A percentile compares a stretch with the other conserved stretches of the same genome.
Conservation (phyloP, 2,113 vertebrate species). For the Pithys albifrons region DNA sequence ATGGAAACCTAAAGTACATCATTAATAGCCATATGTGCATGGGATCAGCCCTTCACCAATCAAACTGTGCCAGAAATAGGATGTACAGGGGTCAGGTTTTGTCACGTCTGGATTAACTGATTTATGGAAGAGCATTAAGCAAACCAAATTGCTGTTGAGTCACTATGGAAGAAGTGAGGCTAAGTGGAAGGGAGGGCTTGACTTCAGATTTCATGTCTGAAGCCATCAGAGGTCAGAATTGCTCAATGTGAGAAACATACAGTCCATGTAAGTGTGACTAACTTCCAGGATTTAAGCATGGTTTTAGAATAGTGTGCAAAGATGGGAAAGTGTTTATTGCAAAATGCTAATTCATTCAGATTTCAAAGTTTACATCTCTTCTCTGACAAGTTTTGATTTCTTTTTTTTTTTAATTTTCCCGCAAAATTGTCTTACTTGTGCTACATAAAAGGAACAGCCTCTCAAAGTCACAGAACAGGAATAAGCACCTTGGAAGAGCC, state of each 20-base stretch:
- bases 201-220: not conserved
- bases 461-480: not conserved
- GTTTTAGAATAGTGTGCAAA: not conserved
- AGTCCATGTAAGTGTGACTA: not conserved
- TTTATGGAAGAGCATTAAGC: slow-evolving; percentile 17
- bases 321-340: not conserved
- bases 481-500: not conserved
- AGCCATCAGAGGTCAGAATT: not conserved
- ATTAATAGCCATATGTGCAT: not conserved
- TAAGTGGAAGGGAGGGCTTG: not conserved
- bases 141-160: not conserved
- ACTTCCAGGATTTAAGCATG: not conserved
- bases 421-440: not conserved
- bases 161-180: not conserved
- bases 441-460: not conserved
- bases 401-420: not conserved
- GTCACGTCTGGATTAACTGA: slow-evolving; percentile 44
- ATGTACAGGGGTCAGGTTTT: not conserved
- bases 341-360: not conserved
- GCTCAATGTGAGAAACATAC: not conserved
- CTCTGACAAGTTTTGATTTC: not conserved
- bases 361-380: not conserved
- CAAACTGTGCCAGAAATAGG: not conserved
- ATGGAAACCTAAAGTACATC: not conserved
- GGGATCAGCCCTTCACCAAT: not conserved